Conservation (phyloP, 1,140 invertebrate genomes). For the Drosophila gunungcola region DNA sequence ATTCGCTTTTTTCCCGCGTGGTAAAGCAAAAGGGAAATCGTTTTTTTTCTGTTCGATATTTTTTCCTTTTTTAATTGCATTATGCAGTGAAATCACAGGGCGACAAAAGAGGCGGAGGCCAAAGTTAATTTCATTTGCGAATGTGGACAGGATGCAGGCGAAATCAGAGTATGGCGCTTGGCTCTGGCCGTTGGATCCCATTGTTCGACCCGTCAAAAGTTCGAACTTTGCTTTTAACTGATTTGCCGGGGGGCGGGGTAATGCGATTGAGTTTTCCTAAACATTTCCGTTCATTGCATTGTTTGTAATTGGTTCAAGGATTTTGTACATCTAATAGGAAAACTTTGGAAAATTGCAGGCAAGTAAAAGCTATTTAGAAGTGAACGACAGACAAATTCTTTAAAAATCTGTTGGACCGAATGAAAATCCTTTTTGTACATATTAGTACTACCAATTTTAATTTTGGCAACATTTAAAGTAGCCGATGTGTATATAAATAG, state of each 20-base stretch:
- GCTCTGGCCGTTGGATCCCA: slow-evolving; percentile 16
- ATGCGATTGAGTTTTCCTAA: slow-evolving; percentile 21
- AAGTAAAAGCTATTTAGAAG: background rate
- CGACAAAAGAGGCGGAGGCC: slow-evolving; percentile 1
- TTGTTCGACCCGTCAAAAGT: slow-evolving; percentile 30
- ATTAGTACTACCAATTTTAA: too few relatives aligned
- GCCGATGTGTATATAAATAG: too few relatives aligned
- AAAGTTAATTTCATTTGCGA: slow-evolving; percentile 68
- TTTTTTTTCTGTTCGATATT: slow-evolving; percentile 23
- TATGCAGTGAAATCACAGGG: slow-evolving; percentile 67
- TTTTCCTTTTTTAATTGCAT: slow-evolving; percentile 70
- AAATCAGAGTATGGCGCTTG: slow-evolving; percentile 21
- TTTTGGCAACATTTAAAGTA: too few relatives aligned
- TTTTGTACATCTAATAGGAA: background rate
- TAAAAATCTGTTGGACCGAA: too few relatives aligned
- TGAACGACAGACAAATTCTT: background rate
- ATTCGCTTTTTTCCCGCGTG: slow-evolving; percentile 4
- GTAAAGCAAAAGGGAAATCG: slow-evolving; percentile 57
- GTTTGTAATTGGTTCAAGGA: slow-evolving; percentile 20
- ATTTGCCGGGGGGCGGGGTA: slow-evolving; percentile 1
- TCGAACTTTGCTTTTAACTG: slow-evolving; percentile 39
- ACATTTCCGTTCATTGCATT: slow-evolving; percentile 29
- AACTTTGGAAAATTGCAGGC: background rate
- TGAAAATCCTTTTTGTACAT: too few relatives aligned
- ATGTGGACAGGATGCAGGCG: slow-evolving; percentile 40